Evolutionary conservation across 2,113 vertebrate genomes (phyloP), one percentile per base, ranked within the genome.

Genomic region (Eudyptes chrysolophus): DNA sequence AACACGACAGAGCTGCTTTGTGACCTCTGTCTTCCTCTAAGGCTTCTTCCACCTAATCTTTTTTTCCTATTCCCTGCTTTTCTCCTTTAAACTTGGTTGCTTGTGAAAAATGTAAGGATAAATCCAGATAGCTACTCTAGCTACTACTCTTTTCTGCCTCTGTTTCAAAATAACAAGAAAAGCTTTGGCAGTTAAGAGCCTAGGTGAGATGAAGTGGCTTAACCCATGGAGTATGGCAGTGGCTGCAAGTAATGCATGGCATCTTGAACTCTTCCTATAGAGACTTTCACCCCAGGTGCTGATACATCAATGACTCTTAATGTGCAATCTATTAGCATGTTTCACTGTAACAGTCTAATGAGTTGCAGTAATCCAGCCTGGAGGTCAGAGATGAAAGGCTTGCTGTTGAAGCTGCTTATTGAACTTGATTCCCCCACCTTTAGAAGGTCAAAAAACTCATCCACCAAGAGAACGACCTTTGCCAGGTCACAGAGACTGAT

Each of bases 371-470:
- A 87, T 95, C 88, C 79, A 90, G 90, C 96, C 90, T 96, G 90
- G 88, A 95, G 95, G 87, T 93, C 95, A 89, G 84, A 93, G 87
- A 95, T 96, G 81, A 95, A 97, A 95, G 84, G 49, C 16, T 89
- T 65, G 42, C 58, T 74, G 54, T 55, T 94, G 87, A 79, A 95
- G 54, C 72, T 92, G 65, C 91, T 95, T 54, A 70, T 54, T 87
- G 90, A 89, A 95, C 65, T 57, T 34, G 66, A 92, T 80, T 94
- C 20, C 24, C 36, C 26, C 71, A 58, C 77, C 94, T 94, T 94
- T 51, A 77, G 80, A 66, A 89, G 91, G 87, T 92, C 93, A 93
- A 51, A 69, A 92, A 95, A 84, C 58, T 85, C 58, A 90, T 93
- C 62, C 71, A 77, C 70, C 38, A 34, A 74, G 66, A 90, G 84